Conservation (phyloP, 2,888 invertebrate genomes). For the Zonitis immaculata region DNA sequence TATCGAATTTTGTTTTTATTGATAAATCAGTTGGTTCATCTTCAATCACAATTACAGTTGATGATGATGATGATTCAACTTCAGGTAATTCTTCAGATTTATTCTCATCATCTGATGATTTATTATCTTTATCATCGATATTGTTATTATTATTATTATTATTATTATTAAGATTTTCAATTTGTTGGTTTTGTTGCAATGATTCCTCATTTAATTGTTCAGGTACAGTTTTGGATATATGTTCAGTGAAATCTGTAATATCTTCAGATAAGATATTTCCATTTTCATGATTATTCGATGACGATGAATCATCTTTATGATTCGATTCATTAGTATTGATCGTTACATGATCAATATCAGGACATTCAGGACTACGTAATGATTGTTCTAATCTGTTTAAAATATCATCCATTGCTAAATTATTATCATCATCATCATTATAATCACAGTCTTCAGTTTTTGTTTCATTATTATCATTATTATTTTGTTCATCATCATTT, state of each 20-base stretch:
- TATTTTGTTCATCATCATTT: no score
- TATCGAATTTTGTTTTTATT: slow-evolving; percentile 25
- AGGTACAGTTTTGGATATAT: slow-evolving; percentile 26
- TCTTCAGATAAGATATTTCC: slow-evolving; percentile 18
- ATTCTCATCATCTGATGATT: neutral
- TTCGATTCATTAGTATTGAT: neutral
- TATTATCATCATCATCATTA: slow-evolving; percentile 47
- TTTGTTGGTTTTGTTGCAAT: neutral
- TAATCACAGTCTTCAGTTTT: slow-evolving; percentile 46
- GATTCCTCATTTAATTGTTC: slow-evolving; percentile 7
- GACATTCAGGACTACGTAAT: slow-evolving; percentile 47
- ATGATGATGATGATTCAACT: slow-evolving; percentile 21
- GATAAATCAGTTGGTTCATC: slow-evolving; percentile 41
- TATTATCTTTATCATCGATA: neutral
- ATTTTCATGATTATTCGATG: slow-evolving; percentile 11
- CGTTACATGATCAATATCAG: slow-evolving; percentile 20
- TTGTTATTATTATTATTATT: neutral
- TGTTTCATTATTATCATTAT: no score
- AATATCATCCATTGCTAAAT: slow-evolving; percentile 54
- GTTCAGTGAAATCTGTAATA: slow-evolving; percentile 17
- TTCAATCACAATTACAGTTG: slow-evolving; percentile 24
- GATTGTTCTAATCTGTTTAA: slow-evolving; percentile 61
- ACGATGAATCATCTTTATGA: no score
- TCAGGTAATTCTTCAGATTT: neutral
- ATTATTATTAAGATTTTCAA: slow-evolving; percentile 5